Evolutionary conservation across 2,888 invertebrate genomes (phyloP), one percentile per base, ranked within the genome.

Genomic region (Deilephila porcellus): DNA sequence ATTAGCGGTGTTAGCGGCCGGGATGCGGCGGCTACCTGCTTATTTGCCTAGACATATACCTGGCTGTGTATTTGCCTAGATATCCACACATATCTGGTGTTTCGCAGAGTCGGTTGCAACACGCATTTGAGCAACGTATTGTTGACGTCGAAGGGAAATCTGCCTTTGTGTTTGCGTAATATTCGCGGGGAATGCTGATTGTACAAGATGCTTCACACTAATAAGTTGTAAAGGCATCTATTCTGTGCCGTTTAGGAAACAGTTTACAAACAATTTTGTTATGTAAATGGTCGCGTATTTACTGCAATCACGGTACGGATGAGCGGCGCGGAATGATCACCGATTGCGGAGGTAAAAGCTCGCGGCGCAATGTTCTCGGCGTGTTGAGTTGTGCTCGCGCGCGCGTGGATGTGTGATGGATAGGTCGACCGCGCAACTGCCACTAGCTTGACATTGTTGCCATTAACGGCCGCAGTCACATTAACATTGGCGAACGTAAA

Each of bases 401-500:
- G 32, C 29, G 29, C 32, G 25, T 25, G 25, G 0, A 7, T 14
- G 60, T 3, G 60, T 60, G 29, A 29, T 60, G 60, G 17, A 29
- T 25, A 60, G 14, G 29, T 60, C 29, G 7, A 59, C 19, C 37
- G 29, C 52, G 8, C 71, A 19, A 20, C 37, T 77, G 78, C 77
- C 72, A 74, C 73, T 73, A 73, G 74, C 77, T 85, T 85, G 86
- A 93, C 94, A 93, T 90, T 91, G 94, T 93, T 91, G 93, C 91
- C 80, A 88, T 90, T 89, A 88, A 91, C 86, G 81, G 85, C 89
- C 81, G 83, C 89, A 86, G 87, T 88, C 88, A 88, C 91, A 91
- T 91, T 91, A 91, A 93, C 92, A 93, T 93, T 92, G 91, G 91
- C 91, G 86, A 85, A 91, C 91, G 89, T 93, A 92, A 93, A 92